Conservation (phyloP, 2,797 vertebrate species). For the Sternotherus odoratus region DNA sequence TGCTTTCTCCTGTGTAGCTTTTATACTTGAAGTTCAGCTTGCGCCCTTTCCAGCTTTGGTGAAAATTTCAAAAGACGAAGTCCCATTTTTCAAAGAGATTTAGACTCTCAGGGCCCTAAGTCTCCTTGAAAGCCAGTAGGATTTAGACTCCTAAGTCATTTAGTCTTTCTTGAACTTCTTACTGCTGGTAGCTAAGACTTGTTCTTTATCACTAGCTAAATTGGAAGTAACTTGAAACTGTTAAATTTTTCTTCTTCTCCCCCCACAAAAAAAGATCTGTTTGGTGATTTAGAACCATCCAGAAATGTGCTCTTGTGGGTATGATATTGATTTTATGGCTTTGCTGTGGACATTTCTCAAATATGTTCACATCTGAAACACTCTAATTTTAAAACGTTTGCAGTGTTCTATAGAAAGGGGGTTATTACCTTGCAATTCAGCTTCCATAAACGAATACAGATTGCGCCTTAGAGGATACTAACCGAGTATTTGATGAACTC, state of each 20-base stretch:
- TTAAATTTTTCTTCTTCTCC: background rate
- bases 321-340: background rate
- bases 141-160: background rate
- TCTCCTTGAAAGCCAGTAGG: background rate
- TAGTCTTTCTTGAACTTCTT: background rate
- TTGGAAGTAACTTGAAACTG: background rate
- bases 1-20: background rate
- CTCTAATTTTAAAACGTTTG: slow-evolving; percentile 16
- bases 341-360: background rate
- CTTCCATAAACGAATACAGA: background rate
- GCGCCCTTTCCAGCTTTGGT: background rate
- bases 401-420: background rate
- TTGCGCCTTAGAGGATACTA: background rate
- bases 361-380: background rate
- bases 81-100: background rate
- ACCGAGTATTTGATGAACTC: slow-evolving; percentile 10
- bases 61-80: background rate
- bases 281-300: background rate
- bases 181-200: background rate
- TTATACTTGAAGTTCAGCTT: background rate
- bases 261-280: background rate
- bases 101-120: background rate
- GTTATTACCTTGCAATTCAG: background rate
- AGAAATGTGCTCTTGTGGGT: rapidly evolving
- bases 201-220: background rate